Percentiles rank a stretch among this genome's conserved stretches.
Conservation (phyloP, 1,140 invertebrate genomes). For the Drosophila quadrilineata region DNA sequence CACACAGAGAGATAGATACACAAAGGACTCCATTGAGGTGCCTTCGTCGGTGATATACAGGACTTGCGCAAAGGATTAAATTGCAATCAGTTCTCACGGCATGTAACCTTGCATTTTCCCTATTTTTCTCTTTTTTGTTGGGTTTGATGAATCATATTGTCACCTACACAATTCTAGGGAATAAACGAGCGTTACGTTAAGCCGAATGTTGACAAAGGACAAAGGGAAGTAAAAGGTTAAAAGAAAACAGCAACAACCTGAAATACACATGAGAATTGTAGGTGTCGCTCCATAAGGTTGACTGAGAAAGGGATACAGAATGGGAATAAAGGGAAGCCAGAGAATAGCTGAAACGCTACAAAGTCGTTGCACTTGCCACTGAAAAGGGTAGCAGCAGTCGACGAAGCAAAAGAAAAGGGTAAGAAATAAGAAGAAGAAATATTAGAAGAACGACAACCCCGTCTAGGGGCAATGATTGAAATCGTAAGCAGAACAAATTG, state of each 20-base stretch:
- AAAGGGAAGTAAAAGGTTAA: conserved; percentile 63
- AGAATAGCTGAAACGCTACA: conserved; percentile 11
- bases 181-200: conserved; percentile 26
- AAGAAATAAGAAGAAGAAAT: neutral
- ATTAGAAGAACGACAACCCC: too few relatives aligned
- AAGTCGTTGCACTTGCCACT: conserved; percentile 52
- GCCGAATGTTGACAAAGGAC: conserved; percentile 32
- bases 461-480: conserved; percentile 34
- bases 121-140: too few relatives aligned
- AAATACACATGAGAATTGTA: conserved; percentile 7
- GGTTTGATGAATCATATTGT: conserved; percentile 7
- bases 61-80: conserved; percentile 59
- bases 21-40: neutral
- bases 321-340: conserved; percentile 4
- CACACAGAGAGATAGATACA: too few relatives aligned
- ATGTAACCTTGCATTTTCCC: conserved; percentile 51
- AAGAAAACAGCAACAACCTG: conserved; percentile 28
- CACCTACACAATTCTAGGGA: conserved; percentile 37
- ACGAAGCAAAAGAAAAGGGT: conserved; percentile 3
- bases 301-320: conserved; percentile 32
- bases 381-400: conserved; percentile 39
- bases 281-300: conserved; percentile 56
- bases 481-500: conserved; percentile 53
- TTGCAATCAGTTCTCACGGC: conserved; percentile 53
- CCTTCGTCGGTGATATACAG: neutral